Conservation (phyloP, 2,888 invertebrate species). For the Leucania comma region DNA sequence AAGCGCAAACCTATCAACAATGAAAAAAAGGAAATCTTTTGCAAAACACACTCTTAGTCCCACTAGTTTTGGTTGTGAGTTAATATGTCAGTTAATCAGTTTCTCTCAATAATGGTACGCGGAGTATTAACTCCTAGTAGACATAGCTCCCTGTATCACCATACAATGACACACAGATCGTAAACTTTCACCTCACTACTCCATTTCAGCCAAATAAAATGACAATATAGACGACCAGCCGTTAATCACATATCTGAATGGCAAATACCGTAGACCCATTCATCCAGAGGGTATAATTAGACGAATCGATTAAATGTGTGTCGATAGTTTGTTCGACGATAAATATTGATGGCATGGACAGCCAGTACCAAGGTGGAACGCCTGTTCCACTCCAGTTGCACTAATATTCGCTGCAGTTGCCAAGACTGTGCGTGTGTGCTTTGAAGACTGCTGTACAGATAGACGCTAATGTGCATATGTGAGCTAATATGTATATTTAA, state of each 20-base stretch:
- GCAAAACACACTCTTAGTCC: no score
- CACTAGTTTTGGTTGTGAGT: no score
- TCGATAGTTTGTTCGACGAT: slow-evolving; percentile 62
- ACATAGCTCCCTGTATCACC: not conserved
- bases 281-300: slow-evolving; percentile 58
- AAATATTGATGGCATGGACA: slow-evolving; percentile 69
- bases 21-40: no score
- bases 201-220: slow-evolving; percentile 29
- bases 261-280: slow-evolving; percentile 55
- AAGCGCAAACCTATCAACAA: no score
- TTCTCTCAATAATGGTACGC: no score
- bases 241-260: slow-evolving; percentile 52
- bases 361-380: slow-evolving; percentile 66
- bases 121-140: no score
- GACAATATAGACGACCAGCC: slow-evolving; percentile 20
- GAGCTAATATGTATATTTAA: no score
- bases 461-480: not conserved
- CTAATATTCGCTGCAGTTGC: slow-evolving; percentile 71
- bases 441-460: slow-evolving; percentile 14
- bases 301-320: slow-evolving; percentile 52
- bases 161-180: not conserved
- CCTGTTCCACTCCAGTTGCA: slow-evolving; percentile 77
- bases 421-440: slow-evolving; percentile 60
- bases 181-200: not conserved
- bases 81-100: no score